phyloP scores from a whole-genome alignment of 2,888 invertebrate genomes.

The Zaprionus bogoriensis region DNA sequence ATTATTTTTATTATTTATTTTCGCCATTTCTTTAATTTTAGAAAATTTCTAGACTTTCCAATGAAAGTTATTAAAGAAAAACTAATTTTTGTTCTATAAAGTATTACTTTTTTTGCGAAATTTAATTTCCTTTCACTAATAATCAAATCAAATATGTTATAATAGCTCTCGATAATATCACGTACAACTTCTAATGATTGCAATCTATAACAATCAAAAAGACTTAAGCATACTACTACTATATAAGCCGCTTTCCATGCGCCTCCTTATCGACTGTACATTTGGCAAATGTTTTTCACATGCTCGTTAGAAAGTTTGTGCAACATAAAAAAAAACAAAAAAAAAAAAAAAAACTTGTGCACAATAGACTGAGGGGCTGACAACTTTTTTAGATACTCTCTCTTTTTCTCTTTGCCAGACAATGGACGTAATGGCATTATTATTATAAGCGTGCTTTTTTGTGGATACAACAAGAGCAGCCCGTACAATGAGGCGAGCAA shows the following conservation, averaged over 20 bases:
- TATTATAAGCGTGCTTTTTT: slow-evolving; percentile 77
- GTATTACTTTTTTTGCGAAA: too few species aligned
- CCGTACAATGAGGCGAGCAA: slow-evolving; percentile 10
- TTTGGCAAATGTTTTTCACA: slow-evolving; percentile 26
- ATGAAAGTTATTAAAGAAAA: too few species aligned
- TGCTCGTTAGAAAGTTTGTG: slow-evolving; percentile 71
- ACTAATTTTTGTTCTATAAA: too few species aligned
- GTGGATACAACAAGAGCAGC: slow-evolving; percentile 70
- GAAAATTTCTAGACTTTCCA: too few species aligned
- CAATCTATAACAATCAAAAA: slow-evolving; percentile 1
- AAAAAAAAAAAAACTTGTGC: not conserved
- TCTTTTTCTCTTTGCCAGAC: too few species aligned
- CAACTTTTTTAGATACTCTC: slow-evolving; percentile 18
- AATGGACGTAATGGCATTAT: slow-evolving; percentile 63
- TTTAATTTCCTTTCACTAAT: too few species aligned
- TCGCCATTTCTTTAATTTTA: too few species aligned
- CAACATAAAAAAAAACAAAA: slow-evolving; percentile 33
- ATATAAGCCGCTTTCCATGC: not conserved
- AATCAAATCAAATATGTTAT: too few species aligned
- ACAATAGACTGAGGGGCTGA: slow-evolving; percentile 39
- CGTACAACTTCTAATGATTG: too few species aligned
- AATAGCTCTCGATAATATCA: too few species aligned
- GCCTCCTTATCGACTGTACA: slow-evolving; percentile 20
- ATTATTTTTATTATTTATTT: too few species aligned
- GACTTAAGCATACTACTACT: not conserved